These are phyloP conservation scores for Troides helena DNA, from an alignment of 2,888 invertebrate genomes.

Conservation along the genomic window DNA sequence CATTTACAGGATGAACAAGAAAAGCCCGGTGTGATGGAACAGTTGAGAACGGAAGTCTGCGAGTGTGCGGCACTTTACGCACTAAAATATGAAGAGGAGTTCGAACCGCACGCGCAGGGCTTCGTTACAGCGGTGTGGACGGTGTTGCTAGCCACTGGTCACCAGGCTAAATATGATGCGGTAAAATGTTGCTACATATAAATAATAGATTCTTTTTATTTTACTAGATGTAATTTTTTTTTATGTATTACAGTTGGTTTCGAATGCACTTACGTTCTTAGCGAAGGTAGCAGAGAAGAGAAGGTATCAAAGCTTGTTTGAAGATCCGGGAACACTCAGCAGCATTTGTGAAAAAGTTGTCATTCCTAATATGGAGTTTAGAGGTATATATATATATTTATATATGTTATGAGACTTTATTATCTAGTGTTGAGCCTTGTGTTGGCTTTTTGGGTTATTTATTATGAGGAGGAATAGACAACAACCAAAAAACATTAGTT, in stretches of 20 bases:
- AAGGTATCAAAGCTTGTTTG: slow-evolving; percentile 93
- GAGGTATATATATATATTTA: slow-evolving; percentile 82
- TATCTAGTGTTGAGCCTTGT: too few species aligned
- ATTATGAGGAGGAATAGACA: too few species aligned
- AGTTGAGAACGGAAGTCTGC: slow-evolving; percentile 96
- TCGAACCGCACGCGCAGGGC: slow-evolving; percentile 90
- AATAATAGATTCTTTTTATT: too few species aligned
- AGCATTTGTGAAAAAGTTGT: slow-evolving; percentile 99
- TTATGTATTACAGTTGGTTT: slow-evolving; percentile 87
- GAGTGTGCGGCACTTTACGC: slow-evolving; percentile 97
- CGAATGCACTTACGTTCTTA: slow-evolving; percentile 96
- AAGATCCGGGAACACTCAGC: slow-evolving; percentile 90
- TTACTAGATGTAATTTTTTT: too few species aligned
- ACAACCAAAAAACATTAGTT: too few species aligned
- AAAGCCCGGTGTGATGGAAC: slow-evolving; percentile 93
- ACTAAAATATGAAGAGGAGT: slow-evolving; percentile 98
- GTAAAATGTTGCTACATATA: slow-evolving; percentile 64
- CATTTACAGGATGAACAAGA: slow-evolving; percentile 86
- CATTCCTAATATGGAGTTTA: slow-evolving; percentile 98
- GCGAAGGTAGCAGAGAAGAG: slow-evolving; percentile 96
- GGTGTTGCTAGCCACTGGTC: slow-evolving; percentile 90
- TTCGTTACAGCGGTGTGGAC: slow-evolving; percentile 98
- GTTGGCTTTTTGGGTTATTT: too few species aligned
- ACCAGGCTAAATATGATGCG: slow-evolving; percentile 93
- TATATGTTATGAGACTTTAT: neutral